Evolutionary conservation across 2,113 vertebrate genomes (phyloP).

Genomic region (Elachura formosa): DNA sequence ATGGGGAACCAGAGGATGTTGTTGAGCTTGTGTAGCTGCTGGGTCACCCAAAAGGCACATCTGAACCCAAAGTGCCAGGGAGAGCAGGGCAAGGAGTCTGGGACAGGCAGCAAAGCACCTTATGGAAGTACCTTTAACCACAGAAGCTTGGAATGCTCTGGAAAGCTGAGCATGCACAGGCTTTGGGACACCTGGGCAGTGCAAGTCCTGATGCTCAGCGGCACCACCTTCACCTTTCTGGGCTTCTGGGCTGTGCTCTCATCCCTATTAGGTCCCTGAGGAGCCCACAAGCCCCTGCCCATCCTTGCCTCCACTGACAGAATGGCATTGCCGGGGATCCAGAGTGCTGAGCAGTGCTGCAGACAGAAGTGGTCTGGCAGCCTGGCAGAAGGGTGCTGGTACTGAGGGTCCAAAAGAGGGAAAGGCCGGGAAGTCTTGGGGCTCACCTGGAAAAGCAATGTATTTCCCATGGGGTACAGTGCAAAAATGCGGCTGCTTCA

Average conservation of each 20-base stretch:
- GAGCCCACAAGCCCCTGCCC: neutral
- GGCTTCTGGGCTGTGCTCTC: neutral
- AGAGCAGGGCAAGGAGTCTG: neutral
- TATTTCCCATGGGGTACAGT: neutral
- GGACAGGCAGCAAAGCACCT: neutral
- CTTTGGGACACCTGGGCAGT: neutral
- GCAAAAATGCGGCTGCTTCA: neutral
- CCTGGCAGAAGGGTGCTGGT: neutral
- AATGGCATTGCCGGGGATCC: neutral
- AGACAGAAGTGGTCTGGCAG: neutral
- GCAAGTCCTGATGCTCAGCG: accelerated
- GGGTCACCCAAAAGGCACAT: neutral
- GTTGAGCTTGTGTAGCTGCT: neutral
- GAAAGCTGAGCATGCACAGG: neutral
- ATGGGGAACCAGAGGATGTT: neutral
- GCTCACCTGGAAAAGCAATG: neutral
- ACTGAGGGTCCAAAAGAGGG: neutral
- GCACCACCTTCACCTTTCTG: neutral
- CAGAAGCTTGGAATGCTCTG: neutral
- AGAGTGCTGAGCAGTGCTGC: neutral
- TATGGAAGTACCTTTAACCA: neutral
- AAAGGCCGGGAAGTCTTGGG: neutral
- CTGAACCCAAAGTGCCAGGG: neutral
- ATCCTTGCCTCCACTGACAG: neutral
- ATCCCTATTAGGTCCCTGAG: neutral